These are phyloP conservation scores for Zaprionus ornatus DNA, from an alignment of 1,140 invertebrate species.

Conservation along the genomic window DNA sequence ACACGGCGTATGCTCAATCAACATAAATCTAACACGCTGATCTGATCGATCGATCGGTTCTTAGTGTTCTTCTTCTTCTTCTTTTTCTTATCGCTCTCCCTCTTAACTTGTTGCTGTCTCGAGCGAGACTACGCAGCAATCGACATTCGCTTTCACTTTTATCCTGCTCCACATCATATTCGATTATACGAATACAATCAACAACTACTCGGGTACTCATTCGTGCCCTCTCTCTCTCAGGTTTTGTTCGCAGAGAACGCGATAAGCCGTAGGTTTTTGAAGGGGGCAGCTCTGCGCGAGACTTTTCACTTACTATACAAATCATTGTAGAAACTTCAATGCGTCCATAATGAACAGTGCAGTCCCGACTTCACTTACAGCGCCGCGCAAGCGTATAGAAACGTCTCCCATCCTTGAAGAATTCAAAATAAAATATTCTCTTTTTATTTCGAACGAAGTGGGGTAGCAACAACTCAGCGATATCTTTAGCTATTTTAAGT, in stretches of 20 bases:
- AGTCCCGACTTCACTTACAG: neutral
- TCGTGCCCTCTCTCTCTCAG: neutral
- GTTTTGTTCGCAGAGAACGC: neutral
- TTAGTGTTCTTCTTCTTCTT: neutral
- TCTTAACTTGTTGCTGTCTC: neutral
- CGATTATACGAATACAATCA: neutral
- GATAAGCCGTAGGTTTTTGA: slow-evolving; percentile 18
- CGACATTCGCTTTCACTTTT: slow-evolving; percentile 32
- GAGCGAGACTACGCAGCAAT: slow-evolving; percentile 13
- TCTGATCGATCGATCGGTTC: neutral
- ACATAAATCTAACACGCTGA: neutral
- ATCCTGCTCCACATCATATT: slow-evolving; percentile 24
- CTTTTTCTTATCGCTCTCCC: neutral
- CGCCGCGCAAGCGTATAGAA: neutral
- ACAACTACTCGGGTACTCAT: neutral
- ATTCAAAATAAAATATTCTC: neutral
- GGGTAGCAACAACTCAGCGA: neutral
- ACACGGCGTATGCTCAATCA: slow-evolving; percentile 67
- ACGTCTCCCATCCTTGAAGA: neutral
- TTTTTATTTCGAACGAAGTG: neutral
- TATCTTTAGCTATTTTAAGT: neutral
- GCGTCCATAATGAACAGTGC: neutral
- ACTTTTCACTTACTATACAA: slow-evolving; percentile 9
- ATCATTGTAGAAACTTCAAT: slow-evolving; percentile 25
- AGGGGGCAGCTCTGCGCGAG: neutral